Evolutionary conservation across 92 coral and sea anemone genomes (phyloP).

Genomic region (Virgularia gustaviana): DNA sequence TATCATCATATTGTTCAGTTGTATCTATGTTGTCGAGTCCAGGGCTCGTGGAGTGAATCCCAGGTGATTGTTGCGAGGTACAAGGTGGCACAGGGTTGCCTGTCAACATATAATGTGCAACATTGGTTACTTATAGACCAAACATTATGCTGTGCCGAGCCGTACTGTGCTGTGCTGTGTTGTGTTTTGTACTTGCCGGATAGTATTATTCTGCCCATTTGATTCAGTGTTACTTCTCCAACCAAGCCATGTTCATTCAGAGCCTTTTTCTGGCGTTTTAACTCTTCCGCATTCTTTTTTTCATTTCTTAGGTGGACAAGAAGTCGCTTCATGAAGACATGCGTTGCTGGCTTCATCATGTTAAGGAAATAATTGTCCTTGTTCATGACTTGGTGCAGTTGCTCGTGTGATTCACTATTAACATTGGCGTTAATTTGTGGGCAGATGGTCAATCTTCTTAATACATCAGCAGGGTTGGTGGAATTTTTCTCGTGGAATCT

Average conservation of each 20-base stretch:
- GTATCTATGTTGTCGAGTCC: no score
- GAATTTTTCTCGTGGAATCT: conserved; percentile 54
- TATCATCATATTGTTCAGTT: no score
- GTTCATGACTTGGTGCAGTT: conserved; percentile 41
- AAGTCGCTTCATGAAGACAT: conserved; percentile 55
- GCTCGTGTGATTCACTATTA: conserved; percentile 49
- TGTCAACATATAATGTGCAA: neutral
- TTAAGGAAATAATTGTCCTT: conserved; percentile 50
- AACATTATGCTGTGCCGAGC: neutral
- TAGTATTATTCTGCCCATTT: conserved; percentile 4
- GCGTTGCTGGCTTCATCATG: conserved; percentile 54
- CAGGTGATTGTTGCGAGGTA: no score
- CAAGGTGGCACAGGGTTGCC: no score
- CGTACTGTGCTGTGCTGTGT: neutral
- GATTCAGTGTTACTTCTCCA: neutral
- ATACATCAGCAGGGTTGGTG: conserved; percentile 26
- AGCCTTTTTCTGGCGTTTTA: neutral
- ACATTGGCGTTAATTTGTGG: conserved; percentile 48
- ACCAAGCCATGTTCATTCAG: neutral
- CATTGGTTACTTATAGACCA: neutral
- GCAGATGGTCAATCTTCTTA: conserved; percentile 40
- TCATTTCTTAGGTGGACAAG: conserved; percentile 42
- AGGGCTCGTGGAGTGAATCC: no score
- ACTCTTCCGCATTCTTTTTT: conserved; percentile 11
- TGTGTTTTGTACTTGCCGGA: neutral